Evolutionary conservation across 1,140 invertebrate species (phyloP), one percentile per base, ranked within the genome.

Genomic region (Macrosteles quadrilineatus): DNA sequence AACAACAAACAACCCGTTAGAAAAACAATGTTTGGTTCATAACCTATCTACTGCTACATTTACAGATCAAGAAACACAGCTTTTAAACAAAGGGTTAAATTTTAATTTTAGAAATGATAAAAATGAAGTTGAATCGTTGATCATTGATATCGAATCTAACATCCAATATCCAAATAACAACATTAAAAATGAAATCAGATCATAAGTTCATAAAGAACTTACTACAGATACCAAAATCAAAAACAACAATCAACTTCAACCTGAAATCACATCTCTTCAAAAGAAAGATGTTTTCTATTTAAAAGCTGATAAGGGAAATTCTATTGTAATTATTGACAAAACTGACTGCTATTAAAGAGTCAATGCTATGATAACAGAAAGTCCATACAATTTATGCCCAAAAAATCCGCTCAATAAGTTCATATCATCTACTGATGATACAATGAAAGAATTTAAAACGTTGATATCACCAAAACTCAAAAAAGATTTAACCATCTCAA

Each of bases 231-330:
- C 17, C 36, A 9, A 43, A 11, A 43, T 11, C 9, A 43, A 43
- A 43, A 43, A 43, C 17, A 9, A 43, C 17, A 17, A 43, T 43
- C 9, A 43, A 11, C 36, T 11, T 11, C 17, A 43, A 11, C 9
- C 9, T 11, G 36, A 11, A 11, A 43, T 43, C 36, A 43, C 9
- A 17, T 43, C 36, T 9, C 36, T 43, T 43, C 36, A 65, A 65
- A 65, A 6, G 14, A 65, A 65, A 65, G n/a, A 65, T 32, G 31
- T 30, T n/a, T 65, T 65, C 36, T 65, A 65, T 65, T 36, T 65
- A 65, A 65, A 65, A 23, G 31, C 63, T 17, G 63, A 65, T 65
- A 65, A 65, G 9, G 63, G 63, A 9, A 65, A 65, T 40, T 31
- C 63, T 6, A 23, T 65, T 17, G 63, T 65, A 31, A 36, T 65